Evolutionary conservation across 2,888 invertebrate genomes (phyloP), one percentile per base, ranked within the genome.

Genomic region (Barypeithes pellucidus): DNA sequence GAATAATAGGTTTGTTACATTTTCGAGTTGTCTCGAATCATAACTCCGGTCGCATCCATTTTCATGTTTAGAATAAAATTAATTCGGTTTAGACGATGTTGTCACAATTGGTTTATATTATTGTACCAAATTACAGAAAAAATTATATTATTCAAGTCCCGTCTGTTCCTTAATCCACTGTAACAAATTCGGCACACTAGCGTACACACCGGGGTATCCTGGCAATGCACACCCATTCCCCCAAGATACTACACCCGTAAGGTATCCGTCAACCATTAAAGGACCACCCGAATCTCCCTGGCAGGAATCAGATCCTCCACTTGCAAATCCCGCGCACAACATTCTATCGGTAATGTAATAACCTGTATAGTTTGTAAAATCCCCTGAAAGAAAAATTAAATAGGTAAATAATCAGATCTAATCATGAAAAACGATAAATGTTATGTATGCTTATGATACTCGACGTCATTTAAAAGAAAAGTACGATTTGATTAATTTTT

Each of bases 241-340:
- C 78, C 78, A 80, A n/a, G 79, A 79, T 4, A 79, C 79, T 14
- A 80, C 67, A 16, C 80, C 80, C 36, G 71, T 73, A 12, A 80
- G 72, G 41, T 72, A 67, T n/a, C 60, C 66, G 29, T 72, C 63
- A 14, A 77, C 69, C 12, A 74, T 67, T 54, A 79, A 62, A 36
- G 80, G 80, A 57, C 80, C 79, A 24, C 80, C 80, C 11, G 79
- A 78, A 36, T 80, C 80, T 54, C 79, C 80, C 72, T 78, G 73
- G 68, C 76, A 78, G 14, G 73, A 67, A 54, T 76, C 76, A 54
- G 89, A 88, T 52, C 89, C 88, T 45, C 74, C 74, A 8, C 63
- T 61, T 3, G 60, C 18, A 45, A 69, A 50, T 12, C 79, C 79
- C 14, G 78, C 79, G 71, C 80, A 80, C 43, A 79, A 50, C 79